These are phyloP conservation scores for Capromys pilorides DNA, from an alignment of 2,797 vertebrate species.

Conservation along the genomic window DNA sequence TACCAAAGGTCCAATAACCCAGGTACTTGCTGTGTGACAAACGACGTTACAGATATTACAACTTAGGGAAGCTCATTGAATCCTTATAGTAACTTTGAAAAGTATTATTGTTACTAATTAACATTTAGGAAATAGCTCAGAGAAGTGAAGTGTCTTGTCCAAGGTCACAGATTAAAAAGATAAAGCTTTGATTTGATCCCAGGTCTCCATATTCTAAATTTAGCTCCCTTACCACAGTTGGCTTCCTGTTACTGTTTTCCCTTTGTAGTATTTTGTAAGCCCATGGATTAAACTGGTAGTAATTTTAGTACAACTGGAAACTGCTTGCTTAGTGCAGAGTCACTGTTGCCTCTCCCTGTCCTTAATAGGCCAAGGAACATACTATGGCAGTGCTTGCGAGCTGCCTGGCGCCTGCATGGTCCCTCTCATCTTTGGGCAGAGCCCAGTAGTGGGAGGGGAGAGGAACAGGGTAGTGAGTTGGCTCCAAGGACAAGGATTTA, in stretches of 20 bases:
- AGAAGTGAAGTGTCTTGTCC: constrained; percentile 54
- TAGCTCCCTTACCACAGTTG: constrained; percentile 65
- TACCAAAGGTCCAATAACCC: not conserved
- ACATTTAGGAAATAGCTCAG: constrained; percentile 53
- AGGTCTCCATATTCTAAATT: constrained; percentile 66
- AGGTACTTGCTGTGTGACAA: not conserved
- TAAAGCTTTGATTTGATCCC: constrained; percentile 62
- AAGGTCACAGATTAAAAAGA: constrained; percentile 61
- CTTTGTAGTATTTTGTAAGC: constrained; percentile 78
- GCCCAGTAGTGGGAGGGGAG: not conserved
- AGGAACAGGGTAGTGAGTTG: not conserved
- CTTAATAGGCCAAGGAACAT: constrained; percentile 80
- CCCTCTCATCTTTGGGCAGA: constrained; percentile 57
- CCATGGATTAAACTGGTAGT: constrained; percentile 79
- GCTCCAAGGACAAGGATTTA: constrained; percentile 63
- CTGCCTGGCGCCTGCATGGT: constrained; percentile 32
- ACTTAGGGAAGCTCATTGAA: not conserved
- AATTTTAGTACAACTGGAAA: constrained; percentile 81
- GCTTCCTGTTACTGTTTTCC: constrained; percentile 66
- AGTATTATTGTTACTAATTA: not conserved
- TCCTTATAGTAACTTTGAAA: not conserved
- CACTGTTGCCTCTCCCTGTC: constrained; percentile 78
- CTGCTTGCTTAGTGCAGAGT: constrained; percentile 77
- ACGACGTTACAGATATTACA: not conserved
- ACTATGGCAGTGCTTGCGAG: constrained; percentile 63